A percentile compares a stretch with the other conserved stretches of the same genome.
Conservation (phyloP, 2,113 vertebrate species). For the Bos javanicus region DNA sequence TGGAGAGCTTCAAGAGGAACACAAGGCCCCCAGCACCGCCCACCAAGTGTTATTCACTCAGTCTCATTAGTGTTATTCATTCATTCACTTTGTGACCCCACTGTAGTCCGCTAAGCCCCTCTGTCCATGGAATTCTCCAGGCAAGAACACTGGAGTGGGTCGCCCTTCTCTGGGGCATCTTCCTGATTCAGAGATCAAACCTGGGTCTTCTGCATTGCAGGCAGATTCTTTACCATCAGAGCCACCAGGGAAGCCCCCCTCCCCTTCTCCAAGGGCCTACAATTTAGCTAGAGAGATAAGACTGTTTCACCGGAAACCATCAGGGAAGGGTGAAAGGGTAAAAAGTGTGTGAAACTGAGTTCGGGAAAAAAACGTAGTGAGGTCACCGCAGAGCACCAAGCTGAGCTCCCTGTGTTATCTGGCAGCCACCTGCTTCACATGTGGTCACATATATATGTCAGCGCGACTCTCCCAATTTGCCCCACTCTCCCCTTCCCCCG, state of each 20-base stretch:
- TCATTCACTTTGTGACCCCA: not conserved
- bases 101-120: not conserved
- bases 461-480: fast-evolving
- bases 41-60: not conserved
- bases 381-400: not conserved
- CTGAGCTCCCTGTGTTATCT: not conserved
- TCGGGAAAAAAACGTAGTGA: not conserved
- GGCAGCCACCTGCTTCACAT: not conserved
- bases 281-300: not conserved
- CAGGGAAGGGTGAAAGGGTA: too few relatives aligned
- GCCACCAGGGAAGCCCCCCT: not conserved
- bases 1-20: not conserved
- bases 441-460: not conserved
- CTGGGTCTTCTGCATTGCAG: not conserved
- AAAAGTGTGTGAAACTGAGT: not conserved
- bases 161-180: not conserved
- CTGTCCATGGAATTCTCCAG: not conserved
- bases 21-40: not conserved
- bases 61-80: not conserved
- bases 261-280: fast-evolving
- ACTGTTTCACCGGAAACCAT: not conserved
- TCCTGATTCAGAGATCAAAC: not conserved
- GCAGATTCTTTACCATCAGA: not conserved
- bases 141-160: not conserved
- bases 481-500: not conserved